These are phyloP conservation scores for Lethenteron reissneri DNA, from an alignment of 2,113 vertebrate genomes.

Conservation along the genomic window DNA sequence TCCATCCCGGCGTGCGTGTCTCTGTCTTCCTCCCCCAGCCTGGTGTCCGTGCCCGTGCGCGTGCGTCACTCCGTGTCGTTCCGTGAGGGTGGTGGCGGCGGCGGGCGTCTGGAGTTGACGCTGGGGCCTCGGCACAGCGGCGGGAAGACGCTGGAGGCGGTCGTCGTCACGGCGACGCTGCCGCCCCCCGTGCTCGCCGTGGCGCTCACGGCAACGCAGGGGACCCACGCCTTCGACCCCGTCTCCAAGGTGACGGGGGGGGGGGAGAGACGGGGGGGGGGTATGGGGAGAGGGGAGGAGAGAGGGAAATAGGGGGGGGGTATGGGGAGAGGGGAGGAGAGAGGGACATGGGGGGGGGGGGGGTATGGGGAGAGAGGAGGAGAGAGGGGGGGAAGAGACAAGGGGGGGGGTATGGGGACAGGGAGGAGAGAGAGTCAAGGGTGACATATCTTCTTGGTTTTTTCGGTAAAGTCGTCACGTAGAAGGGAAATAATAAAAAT, in stretches of 20 bases:
- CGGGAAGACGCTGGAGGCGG: constrained; percentile 76
- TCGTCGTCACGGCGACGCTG: constrained; percentile 73
- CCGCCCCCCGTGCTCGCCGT: constrained; percentile 72
- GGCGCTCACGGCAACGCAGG: constrained; percentile 71
- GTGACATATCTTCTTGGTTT: too few relatives aligned
- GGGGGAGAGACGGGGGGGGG: not conserved
- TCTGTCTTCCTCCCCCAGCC: constrained; percentile 22
- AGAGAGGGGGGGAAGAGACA: too few relatives aligned
- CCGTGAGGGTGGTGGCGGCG: constrained; percentile 53
- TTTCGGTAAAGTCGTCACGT: too few relatives aligned
- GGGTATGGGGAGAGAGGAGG: too few relatives aligned
- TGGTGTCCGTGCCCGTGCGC: constrained; percentile 87
- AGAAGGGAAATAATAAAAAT: too few relatives aligned
- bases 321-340: too few relatives aligned
- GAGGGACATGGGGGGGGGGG: too few relatives aligned
- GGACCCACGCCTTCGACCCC: constrained; percentile 71
- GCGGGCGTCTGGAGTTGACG: constrained; percentile 79
- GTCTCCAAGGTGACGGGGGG: constrained; percentile 63
- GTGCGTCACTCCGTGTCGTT: constrained; percentile 86
- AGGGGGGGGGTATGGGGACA: too few relatives aligned
- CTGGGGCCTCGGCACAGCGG: constrained; percentile 94
- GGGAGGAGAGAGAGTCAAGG: too few relatives aligned
- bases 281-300: not conserved
- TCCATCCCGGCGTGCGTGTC: too few relatives aligned
- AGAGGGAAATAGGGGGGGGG: too few relatives aligned